Conservation (phyloP, 2,113 vertebrate species). For the Thymallus thymallus region DNA sequence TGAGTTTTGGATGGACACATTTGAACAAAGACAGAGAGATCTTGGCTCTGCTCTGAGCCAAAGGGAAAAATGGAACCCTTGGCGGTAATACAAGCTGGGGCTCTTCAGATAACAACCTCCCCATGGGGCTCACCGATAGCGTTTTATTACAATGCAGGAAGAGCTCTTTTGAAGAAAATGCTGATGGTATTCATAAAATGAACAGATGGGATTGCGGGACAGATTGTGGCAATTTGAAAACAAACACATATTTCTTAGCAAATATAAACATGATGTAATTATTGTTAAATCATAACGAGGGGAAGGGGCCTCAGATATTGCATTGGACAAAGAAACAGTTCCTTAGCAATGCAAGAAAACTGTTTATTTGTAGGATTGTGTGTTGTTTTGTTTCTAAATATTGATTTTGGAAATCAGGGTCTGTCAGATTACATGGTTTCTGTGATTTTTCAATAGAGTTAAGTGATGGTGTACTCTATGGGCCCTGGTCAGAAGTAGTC, state of each 20-base stretch:
- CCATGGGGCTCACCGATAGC: conserved; percentile 39
- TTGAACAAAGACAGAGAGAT: conserved; percentile 40
- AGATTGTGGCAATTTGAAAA: conserved; percentile 27
- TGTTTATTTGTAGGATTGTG: not conserved
- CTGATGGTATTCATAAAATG: conserved; percentile 20
- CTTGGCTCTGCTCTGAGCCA: conserved; percentile 4
- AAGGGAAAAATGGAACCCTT: conserved; percentile 17
- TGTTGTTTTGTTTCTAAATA: not conserved
- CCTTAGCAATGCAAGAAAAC: not conserved
- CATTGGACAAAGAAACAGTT: not conserved
- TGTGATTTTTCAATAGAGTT: not conserved
- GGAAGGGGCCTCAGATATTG: not conserved
- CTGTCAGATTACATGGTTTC: not conserved
- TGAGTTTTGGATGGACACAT: conserved; percentile 44
- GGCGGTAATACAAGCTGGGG: conserved; percentile 43
- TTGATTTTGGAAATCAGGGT: too few relatives aligned
- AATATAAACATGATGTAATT: conserved; percentile 34
- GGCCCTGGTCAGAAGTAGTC: too few relatives aligned
- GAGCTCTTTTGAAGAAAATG: conserved; percentile 20
- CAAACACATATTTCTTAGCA: conserved; percentile 16
- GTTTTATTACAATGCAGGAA: conserved; percentile 39
- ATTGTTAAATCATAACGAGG: conserved; percentile 25
- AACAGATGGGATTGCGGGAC: conserved; percentile 18
- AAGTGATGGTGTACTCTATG: not conserved
- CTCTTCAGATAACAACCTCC: conserved; percentile 51